A percentile compares a stretch with the other conserved stretches of the same genome.
phyloP scores from a whole-genome alignment of 2,888 invertebrate genomes.

The Dexiosoma caninum region DNA sequence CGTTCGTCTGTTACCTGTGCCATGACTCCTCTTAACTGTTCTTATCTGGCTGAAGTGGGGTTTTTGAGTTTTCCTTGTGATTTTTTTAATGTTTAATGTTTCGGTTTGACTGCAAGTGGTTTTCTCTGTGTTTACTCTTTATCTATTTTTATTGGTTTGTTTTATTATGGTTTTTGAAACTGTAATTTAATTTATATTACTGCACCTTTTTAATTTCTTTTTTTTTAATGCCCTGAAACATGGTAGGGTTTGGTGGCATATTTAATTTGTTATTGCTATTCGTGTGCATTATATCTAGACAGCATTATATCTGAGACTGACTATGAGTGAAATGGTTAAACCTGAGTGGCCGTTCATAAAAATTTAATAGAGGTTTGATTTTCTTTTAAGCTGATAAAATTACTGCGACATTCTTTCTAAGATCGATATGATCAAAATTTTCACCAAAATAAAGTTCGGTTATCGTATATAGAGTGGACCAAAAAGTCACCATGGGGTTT shows the following conservation, averaged over 20 bases:
- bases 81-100: background rate
- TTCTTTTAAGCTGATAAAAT: too few species aligned
- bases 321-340: too few species aligned
- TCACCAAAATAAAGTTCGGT: too few species aligned
- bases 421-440: too few species aligned
- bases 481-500: too few species aligned
- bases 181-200: slow-evolving; percentile 57
- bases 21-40: slow-evolving; percentile 40
- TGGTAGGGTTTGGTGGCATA: slow-evolving; percentile 1
- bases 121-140: slow-evolving; percentile 5
- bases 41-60: slow-evolving; percentile 30
- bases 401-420: too few species aligned
- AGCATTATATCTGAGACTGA: too few species aligned
- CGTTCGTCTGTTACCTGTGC: slow-evolving; percentile 36
- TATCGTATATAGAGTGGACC: too few species aligned
- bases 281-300: background rate
- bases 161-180: slow-evolving; percentile 40
- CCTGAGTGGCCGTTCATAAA: too few species aligned
- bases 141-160: background rate
- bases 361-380: too few species aligned
- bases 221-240: slow-evolving; percentile 15
- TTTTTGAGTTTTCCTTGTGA: background rate
- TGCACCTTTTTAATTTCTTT: slow-evolving; percentile 39
- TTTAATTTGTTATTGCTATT: slow-evolving; percentile 22
- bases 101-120: slow-evolving; percentile 50